Percentiles rank a stretch among this genome's conserved stretches.
These are phyloP conservation scores for Ovis aries DNA, from an alignment of 2,113 vertebrate genomes.

Conservation along the genomic window DNA sequence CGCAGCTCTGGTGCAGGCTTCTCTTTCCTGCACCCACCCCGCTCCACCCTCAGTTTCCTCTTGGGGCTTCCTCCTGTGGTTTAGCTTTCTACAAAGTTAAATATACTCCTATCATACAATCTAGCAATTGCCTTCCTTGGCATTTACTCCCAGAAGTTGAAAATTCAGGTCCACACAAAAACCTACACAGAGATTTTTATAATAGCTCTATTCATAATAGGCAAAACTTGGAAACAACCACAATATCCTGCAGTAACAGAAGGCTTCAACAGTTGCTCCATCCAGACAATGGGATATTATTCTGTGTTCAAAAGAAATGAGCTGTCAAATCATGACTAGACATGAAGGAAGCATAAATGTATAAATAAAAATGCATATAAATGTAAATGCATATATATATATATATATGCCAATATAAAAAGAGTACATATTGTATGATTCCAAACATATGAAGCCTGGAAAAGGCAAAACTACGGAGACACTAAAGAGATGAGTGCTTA, in stretches of 20 bases:
- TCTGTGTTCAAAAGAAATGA: background rate
- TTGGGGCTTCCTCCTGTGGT: background rate
- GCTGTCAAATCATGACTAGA: background rate
- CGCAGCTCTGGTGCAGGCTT: background rate
- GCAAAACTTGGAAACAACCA: background rate
- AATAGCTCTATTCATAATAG: background rate
- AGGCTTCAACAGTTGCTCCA: background rate
- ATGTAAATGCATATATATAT: background rate
- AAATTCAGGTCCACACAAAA: background rate
- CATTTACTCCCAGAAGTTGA: background rate
- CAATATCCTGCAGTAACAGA: background rate
- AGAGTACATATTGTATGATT: background rate
- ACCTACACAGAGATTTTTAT: background rate
- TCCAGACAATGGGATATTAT: background rate
- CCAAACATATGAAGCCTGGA: background rate
- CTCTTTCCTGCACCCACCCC: background rate
- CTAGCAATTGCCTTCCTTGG: background rate
- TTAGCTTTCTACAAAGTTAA: background rate
- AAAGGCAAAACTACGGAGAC: background rate
- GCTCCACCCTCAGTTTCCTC: background rate
- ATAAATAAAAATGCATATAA: background rate
- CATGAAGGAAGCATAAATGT: background rate
- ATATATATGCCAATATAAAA: background rate
- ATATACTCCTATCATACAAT: too few species aligned
- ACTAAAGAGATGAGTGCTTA: background rate